Base-by-base conservation (phyloP, 2,888 invertebrate species). In the Lycia hirtaria region DNA sequence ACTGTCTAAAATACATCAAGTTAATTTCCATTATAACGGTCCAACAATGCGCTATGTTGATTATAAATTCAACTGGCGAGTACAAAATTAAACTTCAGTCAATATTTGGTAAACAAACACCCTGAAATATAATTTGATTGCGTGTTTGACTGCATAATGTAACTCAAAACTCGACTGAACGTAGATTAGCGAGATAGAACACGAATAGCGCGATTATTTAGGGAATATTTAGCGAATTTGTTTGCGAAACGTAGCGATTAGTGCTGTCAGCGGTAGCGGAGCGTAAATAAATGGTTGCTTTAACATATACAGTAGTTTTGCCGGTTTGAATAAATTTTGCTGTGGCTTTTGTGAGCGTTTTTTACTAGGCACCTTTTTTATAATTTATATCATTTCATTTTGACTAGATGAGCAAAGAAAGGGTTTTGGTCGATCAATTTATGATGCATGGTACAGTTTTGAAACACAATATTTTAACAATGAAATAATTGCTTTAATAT, bases 121-220 rank as follows among this genome's bases (percentile, higher is more conserved):
- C 17, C n/a, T 37, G 10, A 33, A 50, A 45, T 50, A 38, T 38
- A 56, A 56, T 56, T 56, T 44, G 24, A 56, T 40, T 50, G 45
- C 32, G 44, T 47, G 28, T 60, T 47, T 38, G 28, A 56, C 56
- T 62, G 60, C 59, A 59, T 62, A 57, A 50, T 57, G 48, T 60
- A 48, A 57, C 40, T 47, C 57, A 56, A 60, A 63, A 52, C 57
- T 56, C 57, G 60, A 57, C 44, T 59, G 60, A 62, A 50, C 63
- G 65, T 64, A 66, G 67, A 68, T 64, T 65, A 63, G 64, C 56
- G 60, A 71, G 75, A 76, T 76, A 76, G 67, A 65, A 65, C 76
- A 76, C 76, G 74, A 26, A 35, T 33, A 32, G 47, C 26, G 35
- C 24, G 15, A 26, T 35, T 47, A 45, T 33, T 28, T 43, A 4